Percentiles rank a stretch among this genome's conserved stretches.
These are phyloP conservation scores for Rhorus exstirpatorius DNA, from an alignment of 2,888 invertebrate genomes.

Conservation along the genomic window DNA sequence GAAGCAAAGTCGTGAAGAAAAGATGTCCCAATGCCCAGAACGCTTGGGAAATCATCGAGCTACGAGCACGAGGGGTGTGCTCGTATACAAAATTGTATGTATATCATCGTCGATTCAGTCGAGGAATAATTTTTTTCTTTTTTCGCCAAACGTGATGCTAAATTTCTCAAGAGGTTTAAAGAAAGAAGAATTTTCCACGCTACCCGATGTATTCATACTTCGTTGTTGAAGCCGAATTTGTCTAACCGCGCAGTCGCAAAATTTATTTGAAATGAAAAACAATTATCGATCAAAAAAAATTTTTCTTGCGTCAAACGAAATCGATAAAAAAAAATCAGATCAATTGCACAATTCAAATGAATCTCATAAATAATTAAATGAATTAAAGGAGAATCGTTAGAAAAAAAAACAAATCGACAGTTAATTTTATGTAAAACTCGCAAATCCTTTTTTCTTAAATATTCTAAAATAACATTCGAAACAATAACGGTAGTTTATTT, in stretches of 20 bases:
- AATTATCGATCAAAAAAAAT: too few species aligned
- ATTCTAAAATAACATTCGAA: too few species aligned
- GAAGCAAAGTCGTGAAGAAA: not conserved
- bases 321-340: too few species aligned
- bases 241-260: too few species aligned
- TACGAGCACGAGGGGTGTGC: not conserved
- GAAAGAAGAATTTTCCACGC: not conserved
- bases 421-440: too few species aligned
- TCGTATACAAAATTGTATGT: not conserved
- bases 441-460: too few species aligned
- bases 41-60: constrained; percentile 13
- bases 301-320: too few species aligned
- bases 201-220: not conserved
- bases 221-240: not conserved
- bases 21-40: constrained; percentile 1
- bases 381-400: not conserved
- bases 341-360: too few species aligned
- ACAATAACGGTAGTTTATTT: too few species aligned
- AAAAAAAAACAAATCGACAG: too few species aligned
- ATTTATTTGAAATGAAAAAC: too few species aligned
- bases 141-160: constrained; percentile 10
- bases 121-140: not conserved
- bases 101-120: not conserved
- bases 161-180: constrained; percentile 13
- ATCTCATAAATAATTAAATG: too few species aligned